Base-by-base conservation (phyloP, 1,140 invertebrate genomes). In the Drosophila parvula region DNA sequence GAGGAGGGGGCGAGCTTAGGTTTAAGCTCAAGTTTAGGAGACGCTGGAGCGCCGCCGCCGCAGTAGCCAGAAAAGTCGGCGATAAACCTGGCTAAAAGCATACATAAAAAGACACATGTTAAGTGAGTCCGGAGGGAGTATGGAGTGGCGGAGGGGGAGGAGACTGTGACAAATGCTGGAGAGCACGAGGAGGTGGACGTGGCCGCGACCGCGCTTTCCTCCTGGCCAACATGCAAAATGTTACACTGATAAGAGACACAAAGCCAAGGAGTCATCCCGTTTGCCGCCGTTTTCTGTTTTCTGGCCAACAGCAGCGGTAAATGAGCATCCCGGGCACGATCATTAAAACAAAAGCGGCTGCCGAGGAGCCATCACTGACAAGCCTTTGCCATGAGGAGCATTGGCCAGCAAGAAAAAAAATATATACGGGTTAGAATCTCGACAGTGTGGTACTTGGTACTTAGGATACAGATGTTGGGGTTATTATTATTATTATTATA, bases 61-160 rank as follows among this genome's bases (percentile, higher is more conserved):
- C 34, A 55, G 83, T 73, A 82, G 79, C 83, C 80, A 47, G 30
- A 80, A 80, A 73, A 59, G 47, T 47, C 51, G 69, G 79, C 81
- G 84, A 88, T 89, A 88, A 88, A 89, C 71, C 69, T 84, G 84
- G 84, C 83, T 86, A 86, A 86, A 88, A 86, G 83, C 83, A 86
- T 68, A 89, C 83, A 83, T 86, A 88, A 89, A 89, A 79, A 88
- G 82, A 89, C 84, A 89, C 84, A 89, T 89, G 84, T 89, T 89
- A 89, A 84, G 74, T 84, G 74, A 74, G 57, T 55, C 27, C 27
- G 45, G 45, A 30, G 47, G 47, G 14, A n/a, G 27, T 28, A 48
- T 28, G 45, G 45, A 28, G 45, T 43, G 27, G 22, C 7, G 43
- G 16, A 1, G 0, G 5, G 18, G 38, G 27, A 14, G 4, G 12